A percentile compares a stretch with the other conserved stretches of the same genome.
phyloP scores from a whole-genome alignment of 2,888 invertebrate genomes.

The Acanthosepion pharaonis region DNA sequence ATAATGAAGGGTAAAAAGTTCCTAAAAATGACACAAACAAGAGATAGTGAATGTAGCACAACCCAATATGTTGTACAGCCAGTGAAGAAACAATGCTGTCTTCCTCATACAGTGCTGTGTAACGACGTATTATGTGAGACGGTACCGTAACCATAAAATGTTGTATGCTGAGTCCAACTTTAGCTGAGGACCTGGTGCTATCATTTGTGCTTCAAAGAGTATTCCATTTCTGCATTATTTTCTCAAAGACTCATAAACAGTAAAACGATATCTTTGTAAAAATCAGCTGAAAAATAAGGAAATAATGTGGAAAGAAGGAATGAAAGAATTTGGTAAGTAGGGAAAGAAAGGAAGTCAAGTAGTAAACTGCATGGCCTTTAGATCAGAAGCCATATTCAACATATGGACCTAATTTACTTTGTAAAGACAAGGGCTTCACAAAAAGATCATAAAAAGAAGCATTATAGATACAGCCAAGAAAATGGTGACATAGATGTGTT shows the following conservation, averaged over 20 bases:
- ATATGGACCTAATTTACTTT: background rate
- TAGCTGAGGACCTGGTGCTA: no score
- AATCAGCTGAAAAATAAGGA: background rate
- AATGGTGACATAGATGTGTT: background rate
- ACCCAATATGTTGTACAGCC: no score
- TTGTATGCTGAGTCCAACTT: no score
- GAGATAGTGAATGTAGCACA: no score
- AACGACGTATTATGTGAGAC: no score
- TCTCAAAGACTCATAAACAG: background rate
- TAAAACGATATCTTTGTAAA: background rate
- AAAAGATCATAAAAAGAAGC: background rate
- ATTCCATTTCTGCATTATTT: background rate
- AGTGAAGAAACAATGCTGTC: no score
- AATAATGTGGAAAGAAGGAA: background rate
- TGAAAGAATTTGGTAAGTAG: background rate
- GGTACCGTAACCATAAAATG: no score
- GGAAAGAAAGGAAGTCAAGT: background rate
- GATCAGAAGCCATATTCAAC: background rate
- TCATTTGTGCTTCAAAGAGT: no score
- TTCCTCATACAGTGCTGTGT: no score
- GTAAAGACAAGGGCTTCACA: background rate
- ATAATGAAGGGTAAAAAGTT: no score
- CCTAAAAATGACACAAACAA: no score
- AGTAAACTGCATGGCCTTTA: background rate
- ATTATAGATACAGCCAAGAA: background rate